Conservation (phyloP, 1,140 invertebrate species). For the Aleiodes sp. region DNA sequence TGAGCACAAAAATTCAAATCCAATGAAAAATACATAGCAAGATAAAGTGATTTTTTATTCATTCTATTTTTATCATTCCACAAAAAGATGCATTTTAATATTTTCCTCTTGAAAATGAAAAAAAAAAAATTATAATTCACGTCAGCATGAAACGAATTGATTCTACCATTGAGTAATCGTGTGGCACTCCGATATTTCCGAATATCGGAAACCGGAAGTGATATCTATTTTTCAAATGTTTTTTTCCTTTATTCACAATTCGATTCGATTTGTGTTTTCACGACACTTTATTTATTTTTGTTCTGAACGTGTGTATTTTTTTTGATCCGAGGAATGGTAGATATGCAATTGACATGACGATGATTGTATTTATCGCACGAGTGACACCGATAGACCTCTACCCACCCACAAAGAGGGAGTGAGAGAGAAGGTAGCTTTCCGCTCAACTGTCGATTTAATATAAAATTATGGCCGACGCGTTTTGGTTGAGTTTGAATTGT, state of each 20-base stretch:
- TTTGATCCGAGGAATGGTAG: neutral
- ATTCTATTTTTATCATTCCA: too few relatives aligned
- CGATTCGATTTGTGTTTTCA: constrained; percentile 15
- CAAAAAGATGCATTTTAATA: too few relatives aligned
- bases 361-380: constrained; percentile 39
- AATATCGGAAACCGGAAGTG: constrained; percentile 27
- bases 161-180: constrained; percentile 11
- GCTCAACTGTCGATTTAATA: constrained; percentile 35
- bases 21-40: too few relatives aligned
- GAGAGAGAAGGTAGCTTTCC: constrained; percentile 33
- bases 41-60: too few relatives aligned
- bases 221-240: constrained; percentile 10
- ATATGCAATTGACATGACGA: constrained; percentile 33
- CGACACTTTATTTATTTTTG: constrained; percentile 6
- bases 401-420: neutral
- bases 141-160: constrained; percentile 8
- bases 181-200: neutral
- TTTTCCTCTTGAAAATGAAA: constrained; percentile 8
- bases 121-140: too few relatives aligned
- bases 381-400: constrained; percentile 24
- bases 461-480: constrained; percentile 37
- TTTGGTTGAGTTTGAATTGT: constrained; percentile 39
- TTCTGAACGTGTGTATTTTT: constrained; percentile 14
- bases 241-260: constrained; percentile 8
- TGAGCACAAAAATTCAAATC: too few relatives aligned